Conservation (phyloP, 53 echinoderm and acorn worm genomes). For the Henricia sp. region DNA sequence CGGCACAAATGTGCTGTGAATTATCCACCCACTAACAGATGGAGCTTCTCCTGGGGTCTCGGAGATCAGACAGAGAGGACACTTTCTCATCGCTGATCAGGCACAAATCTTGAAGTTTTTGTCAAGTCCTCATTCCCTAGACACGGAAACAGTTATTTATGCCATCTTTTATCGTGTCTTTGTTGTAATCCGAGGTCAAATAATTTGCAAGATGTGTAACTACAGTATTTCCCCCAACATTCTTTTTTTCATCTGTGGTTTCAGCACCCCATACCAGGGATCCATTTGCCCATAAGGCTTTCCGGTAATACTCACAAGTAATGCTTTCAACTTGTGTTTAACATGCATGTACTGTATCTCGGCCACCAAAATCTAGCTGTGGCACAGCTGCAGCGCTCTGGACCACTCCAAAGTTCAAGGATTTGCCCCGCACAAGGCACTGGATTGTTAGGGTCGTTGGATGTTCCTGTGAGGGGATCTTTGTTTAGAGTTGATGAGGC, state of each 20-base stretch:
- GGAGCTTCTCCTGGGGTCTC: slow-evolving; percentile 45
- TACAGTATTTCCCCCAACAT: not conserved
- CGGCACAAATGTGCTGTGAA: slow-evolving; percentile 13
- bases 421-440: slow-evolving; percentile 39
- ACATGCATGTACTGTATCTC: no score
- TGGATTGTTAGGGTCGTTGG: slow-evolving; percentile 24
- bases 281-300: slow-evolving; percentile 43
- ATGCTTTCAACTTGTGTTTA: no score
- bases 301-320: slow-evolving; percentile 44
- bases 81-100: slow-evolving; percentile 34
- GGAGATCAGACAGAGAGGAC: slow-evolving; percentile 33
- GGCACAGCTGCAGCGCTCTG: slow-evolving; percentile 31
- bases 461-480: slow-evolving; percentile 12
- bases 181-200: slow-evolving; percentile 3
- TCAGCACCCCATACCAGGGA: slow-evolving; percentile 21
- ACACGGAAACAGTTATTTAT: not conserved
- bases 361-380: slow-evolving; percentile 8
- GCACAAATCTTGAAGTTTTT: not conserved
- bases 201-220: not conserved
- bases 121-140: slow-evolving; percentile 1
- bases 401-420: slow-evolving; percentile 49
- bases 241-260: not conserved
- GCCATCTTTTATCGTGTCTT: slow-evolving; percentile 5
- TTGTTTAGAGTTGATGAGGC: slow-evolving; percentile 56
- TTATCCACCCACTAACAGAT: slow-evolving; percentile 37